A percentile compares a stretch with the other conserved stretches of the same genome.
Evolutionary conservation across 1,140 invertebrate species (phyloP).

Genomic region (Thaumetopoea pityocampa): DNA sequence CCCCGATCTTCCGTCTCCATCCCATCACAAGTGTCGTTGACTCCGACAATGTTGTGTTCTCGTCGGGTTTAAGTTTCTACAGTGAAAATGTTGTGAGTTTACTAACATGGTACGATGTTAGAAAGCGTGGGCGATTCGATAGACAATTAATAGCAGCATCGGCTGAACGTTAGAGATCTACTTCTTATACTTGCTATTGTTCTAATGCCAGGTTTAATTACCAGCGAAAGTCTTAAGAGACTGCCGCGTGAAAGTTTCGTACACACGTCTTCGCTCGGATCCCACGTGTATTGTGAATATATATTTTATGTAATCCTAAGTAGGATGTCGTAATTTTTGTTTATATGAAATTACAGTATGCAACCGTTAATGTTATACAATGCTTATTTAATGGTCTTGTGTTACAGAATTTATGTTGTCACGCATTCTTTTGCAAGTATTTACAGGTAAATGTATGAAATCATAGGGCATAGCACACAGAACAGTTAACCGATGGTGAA

Average conservation of each 20-base stretch:
- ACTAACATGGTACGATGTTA: slow-evolving; percentile 36
- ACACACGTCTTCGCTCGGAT: slow-evolving; percentile 28
- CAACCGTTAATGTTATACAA: slow-evolving; percentile 18
- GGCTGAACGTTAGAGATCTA: slow-evolving; percentile 44
- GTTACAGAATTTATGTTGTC: slow-evolving; percentile 6
- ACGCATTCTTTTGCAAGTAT: too few relatives aligned
- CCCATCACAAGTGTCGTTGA: slow-evolving; percentile 10
- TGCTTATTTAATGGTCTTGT: slow-evolving; percentile 12
- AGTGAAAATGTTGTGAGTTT: slow-evolving; percentile 38
- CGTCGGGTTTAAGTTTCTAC: slow-evolving; percentile 12
- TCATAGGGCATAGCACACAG: too few relatives aligned
- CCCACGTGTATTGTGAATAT: slow-evolving; percentile 34
- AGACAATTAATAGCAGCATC: slow-evolving; percentile 57
- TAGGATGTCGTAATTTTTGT: slow-evolving; percentile 28
- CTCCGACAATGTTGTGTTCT: slow-evolving; percentile 4
- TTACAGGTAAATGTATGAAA: too few relatives aligned
- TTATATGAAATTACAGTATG: slow-evolving; percentile 18
- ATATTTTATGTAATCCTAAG: slow-evolving; percentile 30
- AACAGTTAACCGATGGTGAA: too few relatives aligned
- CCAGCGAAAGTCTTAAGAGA: slow-evolving; percentile 60
- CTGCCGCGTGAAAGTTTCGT: slow-evolving; percentile 50
- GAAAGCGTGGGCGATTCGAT: slow-evolving; percentile 65
- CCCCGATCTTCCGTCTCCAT: slow-evolving; percentile 20
- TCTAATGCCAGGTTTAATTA: slow-evolving; percentile 58
- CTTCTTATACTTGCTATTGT: slow-evolving; percentile 60